phyloP scores from a whole-genome alignment of 1,140 invertebrate genomes.

The Formica exsecta region DNA sequence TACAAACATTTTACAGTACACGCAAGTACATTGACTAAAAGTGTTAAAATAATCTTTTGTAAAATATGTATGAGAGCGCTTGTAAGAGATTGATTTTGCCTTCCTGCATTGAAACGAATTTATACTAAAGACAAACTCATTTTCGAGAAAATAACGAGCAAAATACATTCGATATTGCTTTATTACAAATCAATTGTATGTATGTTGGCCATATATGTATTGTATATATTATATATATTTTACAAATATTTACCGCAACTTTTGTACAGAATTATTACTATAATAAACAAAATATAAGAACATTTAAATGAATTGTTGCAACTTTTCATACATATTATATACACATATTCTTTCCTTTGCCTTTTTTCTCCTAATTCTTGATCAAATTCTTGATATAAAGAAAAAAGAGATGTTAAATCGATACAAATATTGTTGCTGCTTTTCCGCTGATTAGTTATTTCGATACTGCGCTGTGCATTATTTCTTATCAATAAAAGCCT shows the following conservation, averaged over 20 bases:
- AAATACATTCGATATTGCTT: neutral
- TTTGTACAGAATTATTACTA: conserved; percentile 15
- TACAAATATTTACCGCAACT: neutral
- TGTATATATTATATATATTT: conserved; percentile 43
- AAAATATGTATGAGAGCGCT: neutral
- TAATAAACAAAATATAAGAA: conserved; percentile 15
- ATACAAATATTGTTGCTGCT: no score
- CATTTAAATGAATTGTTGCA: neutral
- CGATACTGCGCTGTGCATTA: no score
- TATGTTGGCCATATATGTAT: neutral
- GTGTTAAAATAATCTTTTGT: conserved; percentile 28
- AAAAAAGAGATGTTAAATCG: no score
- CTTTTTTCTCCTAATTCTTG: no score
- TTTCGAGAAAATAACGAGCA: neutral
- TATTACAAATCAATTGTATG: neutral
- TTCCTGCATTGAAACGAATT: neutral
- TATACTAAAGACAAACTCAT: no score
- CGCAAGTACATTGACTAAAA: neutral
- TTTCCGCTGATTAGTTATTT: no score
- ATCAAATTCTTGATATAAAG: no score
- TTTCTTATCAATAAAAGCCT: no score
- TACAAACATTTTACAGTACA: conserved; percentile 30
- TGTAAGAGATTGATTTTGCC: conserved; percentile 1
- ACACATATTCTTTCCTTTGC: no score
- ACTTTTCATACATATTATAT: no score